These are phyloP conservation scores for Equus quagga DNA, from an alignment of 2,113 vertebrate genomes.

Conservation along the genomic window DNA sequence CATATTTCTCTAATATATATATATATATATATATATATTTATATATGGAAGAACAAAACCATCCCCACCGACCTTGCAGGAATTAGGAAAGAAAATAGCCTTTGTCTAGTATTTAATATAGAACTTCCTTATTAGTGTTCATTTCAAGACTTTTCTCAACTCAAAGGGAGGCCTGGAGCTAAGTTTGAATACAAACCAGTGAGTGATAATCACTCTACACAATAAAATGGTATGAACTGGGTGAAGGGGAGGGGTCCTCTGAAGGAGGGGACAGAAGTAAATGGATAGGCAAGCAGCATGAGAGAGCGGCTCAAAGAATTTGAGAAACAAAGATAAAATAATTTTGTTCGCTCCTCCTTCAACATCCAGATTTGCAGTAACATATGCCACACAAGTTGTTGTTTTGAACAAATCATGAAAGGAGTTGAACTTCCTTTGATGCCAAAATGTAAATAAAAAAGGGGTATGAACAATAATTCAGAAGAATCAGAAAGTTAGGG, in stretches of 20 bases:
- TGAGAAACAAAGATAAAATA: not conserved
- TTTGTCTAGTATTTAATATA: not conserved
- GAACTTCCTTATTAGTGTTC: not conserved
- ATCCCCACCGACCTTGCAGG: not conserved
- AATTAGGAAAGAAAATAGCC: not conserved
- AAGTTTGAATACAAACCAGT: not conserved
- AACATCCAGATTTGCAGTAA: not conserved
- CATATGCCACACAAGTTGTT: not conserved
- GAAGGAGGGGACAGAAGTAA: not conserved
- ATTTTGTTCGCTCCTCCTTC: not conserved
- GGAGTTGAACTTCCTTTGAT: not conserved
- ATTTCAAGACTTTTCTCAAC: not conserved
- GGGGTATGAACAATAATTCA: not conserved
- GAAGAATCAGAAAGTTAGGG: not conserved
- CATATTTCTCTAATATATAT: not conserved
- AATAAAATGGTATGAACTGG: not conserved
- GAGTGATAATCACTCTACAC: not conserved
- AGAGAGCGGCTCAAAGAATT: not conserved
- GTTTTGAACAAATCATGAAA: not conserved
- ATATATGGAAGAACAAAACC: not conserved
- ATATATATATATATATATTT: not conserved
- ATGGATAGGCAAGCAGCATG: not conserved
- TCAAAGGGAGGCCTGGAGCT: not conserved
- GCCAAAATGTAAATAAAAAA: not conserved
- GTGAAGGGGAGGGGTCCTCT: not conserved